Percentiles rank a stretch among this genome's conserved stretches.
phyloP scores from a whole-genome alignment of 2,113 vertebrate genomes.

The Falcunculus frontatus region DNA sequence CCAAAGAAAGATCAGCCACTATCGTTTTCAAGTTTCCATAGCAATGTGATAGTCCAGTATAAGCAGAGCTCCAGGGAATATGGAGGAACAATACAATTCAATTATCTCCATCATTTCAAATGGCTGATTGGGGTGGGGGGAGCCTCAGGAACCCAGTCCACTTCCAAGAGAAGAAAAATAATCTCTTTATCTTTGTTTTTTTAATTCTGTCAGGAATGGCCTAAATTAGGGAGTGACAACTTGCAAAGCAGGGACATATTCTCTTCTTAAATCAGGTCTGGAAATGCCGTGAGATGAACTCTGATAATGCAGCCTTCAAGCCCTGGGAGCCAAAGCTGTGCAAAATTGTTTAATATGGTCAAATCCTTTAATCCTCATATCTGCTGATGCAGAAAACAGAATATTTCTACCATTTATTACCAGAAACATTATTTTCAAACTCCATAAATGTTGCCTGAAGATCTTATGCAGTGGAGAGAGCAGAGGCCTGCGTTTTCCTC shows the following conservation, averaged over 20 bases:
- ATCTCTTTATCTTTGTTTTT: conserved; percentile 58
- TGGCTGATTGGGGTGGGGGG: conserved; percentile 42
- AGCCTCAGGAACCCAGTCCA: conserved; percentile 52
- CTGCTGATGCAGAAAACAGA: conserved; percentile 79
- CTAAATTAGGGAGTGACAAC: conserved; percentile 75
- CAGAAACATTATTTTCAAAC: conserved; percentile 77
- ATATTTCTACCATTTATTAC: conserved; percentile 78
- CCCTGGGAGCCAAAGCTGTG: conserved; percentile 75
- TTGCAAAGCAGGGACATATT: conserved; percentile 70
- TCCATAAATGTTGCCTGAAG: conserved; percentile 65
- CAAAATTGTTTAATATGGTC: conserved; percentile 79
- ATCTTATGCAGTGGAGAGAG: conserved; percentile 62
- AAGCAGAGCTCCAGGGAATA: conserved; percentile 9
- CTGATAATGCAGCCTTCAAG: conserved; percentile 69
- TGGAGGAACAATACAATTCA: conserved; percentile 60
- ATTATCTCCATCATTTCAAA: conserved; percentile 72
- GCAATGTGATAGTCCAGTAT: conserved; percentile 22
- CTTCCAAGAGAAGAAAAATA: conserved; percentile 58
- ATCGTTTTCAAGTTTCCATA: conserved; percentile 35
- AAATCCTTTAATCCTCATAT: conserved; percentile 80
- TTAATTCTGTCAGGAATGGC: conserved; percentile 69
- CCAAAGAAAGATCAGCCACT: conserved; percentile 27
- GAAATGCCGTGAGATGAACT: conserved; percentile 72
- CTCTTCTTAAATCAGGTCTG: conserved; percentile 74
- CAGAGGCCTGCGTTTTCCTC: conserved; percentile 48